Conservation (phyloP, 2,113 vertebrate genomes). For the Peucedramus taeniatus region DNA sequence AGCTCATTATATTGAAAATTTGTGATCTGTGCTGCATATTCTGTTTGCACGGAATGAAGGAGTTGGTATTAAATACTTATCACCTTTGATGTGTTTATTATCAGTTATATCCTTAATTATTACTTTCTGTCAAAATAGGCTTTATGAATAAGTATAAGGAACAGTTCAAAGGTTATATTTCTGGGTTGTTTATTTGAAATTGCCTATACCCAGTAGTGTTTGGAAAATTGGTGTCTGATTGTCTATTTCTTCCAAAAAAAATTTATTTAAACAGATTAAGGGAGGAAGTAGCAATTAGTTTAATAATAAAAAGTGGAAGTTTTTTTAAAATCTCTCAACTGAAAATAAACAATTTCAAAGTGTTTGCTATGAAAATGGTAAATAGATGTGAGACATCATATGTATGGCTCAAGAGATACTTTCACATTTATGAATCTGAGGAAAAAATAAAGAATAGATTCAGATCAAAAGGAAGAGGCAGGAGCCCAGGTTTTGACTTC, state of each 20-base stretch:
- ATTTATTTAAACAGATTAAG: background rate
- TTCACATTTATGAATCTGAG: background rate
- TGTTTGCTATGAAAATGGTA: background rate
- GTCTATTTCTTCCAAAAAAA: background rate
- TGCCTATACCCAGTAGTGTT: background rate
- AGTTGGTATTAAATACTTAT: conserved; percentile 44
- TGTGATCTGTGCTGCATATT: background rate
- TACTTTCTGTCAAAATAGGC: conserved; percentile 3
- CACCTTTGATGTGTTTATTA: conserved; percentile 27
- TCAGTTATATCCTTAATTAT: conserved; percentile 58
- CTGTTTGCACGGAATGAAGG: conserved; percentile 1
- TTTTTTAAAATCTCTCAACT: background rate
- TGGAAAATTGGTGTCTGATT: background rate
- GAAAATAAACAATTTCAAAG: background rate
- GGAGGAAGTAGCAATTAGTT: background rate
- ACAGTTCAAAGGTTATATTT: background rate
- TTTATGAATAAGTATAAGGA: conserved; percentile 19
- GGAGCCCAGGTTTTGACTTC: background rate
- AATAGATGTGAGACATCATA: background rate
- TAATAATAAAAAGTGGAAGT: background rate
- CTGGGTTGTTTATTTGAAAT: conserved; percentile 21
- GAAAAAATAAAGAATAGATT: background rate
- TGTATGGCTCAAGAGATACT: background rate
- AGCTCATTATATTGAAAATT: background rate
- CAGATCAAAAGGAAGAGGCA: conserved; percentile 18